Percentiles rank a stretch among this genome's conserved stretches.
Evolutionary conservation across 2,888 invertebrate genomes (phyloP).

Genomic region (Micoletzkya japonica): DNA sequence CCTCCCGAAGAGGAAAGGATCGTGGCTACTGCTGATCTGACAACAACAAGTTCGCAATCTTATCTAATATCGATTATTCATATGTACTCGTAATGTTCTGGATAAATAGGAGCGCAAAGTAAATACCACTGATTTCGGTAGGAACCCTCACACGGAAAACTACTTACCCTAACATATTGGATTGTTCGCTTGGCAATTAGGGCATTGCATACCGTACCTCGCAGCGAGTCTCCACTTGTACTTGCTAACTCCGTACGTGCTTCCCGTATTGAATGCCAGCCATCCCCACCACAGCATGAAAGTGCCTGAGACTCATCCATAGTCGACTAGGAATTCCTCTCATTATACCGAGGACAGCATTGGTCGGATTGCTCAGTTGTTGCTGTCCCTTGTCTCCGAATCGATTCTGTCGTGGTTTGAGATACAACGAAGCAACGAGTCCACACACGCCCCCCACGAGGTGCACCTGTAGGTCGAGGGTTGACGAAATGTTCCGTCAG

Average conservation of each 20-base stretch:
- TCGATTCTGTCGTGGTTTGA: conserved; percentile 50
- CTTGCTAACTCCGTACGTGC: conserved; percentile 54
- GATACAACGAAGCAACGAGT: conserved; percentile 55
- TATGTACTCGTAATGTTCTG: too few relatives aligned
- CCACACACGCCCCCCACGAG: conserved; percentile 57
- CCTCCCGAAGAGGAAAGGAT: conserved; percentile 42
- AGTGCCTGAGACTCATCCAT: conserved; percentile 36
- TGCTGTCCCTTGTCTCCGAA: conserved; percentile 47
- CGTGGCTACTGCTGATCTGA: conserved; percentile 54
- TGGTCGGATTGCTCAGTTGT: conserved; percentile 56
- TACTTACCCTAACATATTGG: too few relatives aligned
- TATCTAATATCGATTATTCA: too few relatives aligned
- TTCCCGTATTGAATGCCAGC: conserved; percentile 57
- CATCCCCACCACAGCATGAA: conserved; percentile 61
- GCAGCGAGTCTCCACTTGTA: conserved; percentile 57
- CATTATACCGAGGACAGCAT: conserved; percentile 45
- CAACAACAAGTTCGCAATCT: too few relatives aligned
- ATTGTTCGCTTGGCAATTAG: too few relatives aligned
- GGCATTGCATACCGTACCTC: conserved; percentile 31
- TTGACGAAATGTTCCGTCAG: too few relatives aligned
- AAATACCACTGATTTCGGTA: too few relatives aligned
- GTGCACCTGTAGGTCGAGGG: conserved; percentile 50
- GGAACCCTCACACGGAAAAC: too few relatives aligned
- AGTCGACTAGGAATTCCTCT: neutral
- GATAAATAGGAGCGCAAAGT: too few relatives aligned